Percentiles rank a stretch among this genome's conserved stretches.
These are phyloP conservation scores for Eupithecia subumbrata DNA, from an alignment of 2,888 invertebrate genomes.

Conservation along the genomic window DNA sequence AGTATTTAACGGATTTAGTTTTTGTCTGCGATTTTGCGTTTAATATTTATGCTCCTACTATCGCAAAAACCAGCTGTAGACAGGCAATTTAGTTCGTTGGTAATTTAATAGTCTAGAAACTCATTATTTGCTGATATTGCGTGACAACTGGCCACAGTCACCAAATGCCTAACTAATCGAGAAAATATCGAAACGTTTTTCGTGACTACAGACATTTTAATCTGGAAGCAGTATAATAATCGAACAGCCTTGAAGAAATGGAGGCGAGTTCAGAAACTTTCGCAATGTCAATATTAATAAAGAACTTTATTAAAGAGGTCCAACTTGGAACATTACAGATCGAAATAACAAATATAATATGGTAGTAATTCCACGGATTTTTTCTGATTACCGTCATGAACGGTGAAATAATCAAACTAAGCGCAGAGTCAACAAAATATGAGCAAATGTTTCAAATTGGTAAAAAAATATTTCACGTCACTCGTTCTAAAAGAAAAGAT, in stretches of 20 bases:
- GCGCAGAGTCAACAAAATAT: background rate
- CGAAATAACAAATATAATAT: background rate
- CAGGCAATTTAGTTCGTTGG: background rate
- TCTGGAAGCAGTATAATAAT: conserved; percentile 6
- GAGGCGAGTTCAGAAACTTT: background rate
- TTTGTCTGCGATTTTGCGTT: background rate
- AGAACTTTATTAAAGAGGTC: background rate
- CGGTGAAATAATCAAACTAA: background rate
- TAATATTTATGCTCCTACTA: background rate
- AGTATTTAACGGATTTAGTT: background rate
- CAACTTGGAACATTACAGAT: background rate
- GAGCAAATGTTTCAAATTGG: background rate
- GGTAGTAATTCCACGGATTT: background rate
- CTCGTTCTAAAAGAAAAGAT: background rate
- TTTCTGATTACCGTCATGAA: background rate
- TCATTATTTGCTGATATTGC: conserved; percentile 40
- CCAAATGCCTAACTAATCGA: conserved; percentile 32
- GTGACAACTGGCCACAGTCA: conserved; percentile 40
- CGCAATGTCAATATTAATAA: background rate
- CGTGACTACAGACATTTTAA: conserved; percentile 34
- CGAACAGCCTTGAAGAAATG: background rate
- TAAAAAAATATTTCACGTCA: background rate
- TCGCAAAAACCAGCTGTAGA: background rate
- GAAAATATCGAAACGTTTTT: conserved; percentile 34
- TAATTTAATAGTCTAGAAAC: conserved; percentile 18